Evolutionary conservation across 2,888 invertebrate genomes (phyloP).

Genomic region (Chymomyza fuscimana): DNA sequence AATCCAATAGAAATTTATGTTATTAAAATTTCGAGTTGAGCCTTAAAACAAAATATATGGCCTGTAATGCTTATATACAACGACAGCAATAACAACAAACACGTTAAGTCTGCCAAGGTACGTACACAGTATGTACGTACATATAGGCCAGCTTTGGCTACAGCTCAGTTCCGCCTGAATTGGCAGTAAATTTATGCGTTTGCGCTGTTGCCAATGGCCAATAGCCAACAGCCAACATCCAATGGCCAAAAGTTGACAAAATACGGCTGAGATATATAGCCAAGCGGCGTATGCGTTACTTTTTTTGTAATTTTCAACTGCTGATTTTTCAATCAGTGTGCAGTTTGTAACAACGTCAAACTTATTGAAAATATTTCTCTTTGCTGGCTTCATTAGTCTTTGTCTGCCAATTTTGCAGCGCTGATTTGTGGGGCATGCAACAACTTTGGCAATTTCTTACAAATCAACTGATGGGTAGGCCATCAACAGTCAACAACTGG

Average conservation of each 20-base stretch:
- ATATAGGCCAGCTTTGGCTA: constrained; percentile 28
- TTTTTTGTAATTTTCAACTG: constrained; percentile 58
- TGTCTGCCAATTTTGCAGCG: constrained; percentile 30
- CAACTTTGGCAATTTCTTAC: not conserved
- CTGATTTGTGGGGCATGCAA: constrained; percentile 6
- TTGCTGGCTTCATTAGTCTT: constrained; percentile 66
- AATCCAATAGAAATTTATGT: constrained; percentile 69
- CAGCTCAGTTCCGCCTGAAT: constrained; percentile 44
- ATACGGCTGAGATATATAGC: constrained; percentile 40
- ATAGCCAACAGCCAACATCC: constrained; percentile 58
- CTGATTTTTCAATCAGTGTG: constrained; percentile 69
- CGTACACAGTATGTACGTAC: not conserved
- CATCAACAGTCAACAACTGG: not conserved
- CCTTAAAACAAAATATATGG: constrained; percentile 66
- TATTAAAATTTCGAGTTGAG: constrained; percentile 63
- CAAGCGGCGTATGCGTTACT: not conserved
- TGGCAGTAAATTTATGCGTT: constrained; percentile 62
- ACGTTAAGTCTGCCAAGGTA: constrained; percentile 11
- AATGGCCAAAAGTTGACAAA: constrained; percentile 55
- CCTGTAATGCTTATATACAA: constrained; percentile 53
- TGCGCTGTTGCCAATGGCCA: constrained; percentile 12
- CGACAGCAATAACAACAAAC: not conserved
- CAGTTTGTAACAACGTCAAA: constrained; percentile 62
- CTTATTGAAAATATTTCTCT: constrained; percentile 68
- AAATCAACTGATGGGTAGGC: not conserved